Evolutionary conservation across 2,888 invertebrate genomes (phyloP).

Genomic region (Seladonia tumulorum): DNA sequence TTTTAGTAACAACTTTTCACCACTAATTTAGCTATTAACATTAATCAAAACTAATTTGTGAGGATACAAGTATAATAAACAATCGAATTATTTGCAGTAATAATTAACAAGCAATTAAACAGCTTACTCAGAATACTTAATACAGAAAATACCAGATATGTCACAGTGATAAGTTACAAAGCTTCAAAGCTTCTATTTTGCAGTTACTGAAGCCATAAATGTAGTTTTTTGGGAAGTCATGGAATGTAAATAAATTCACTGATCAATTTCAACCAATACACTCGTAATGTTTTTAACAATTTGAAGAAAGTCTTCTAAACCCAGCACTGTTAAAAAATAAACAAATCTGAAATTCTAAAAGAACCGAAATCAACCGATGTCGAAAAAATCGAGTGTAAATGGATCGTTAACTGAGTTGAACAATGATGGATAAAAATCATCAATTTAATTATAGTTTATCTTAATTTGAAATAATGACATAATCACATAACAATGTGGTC

Average conservation of each 20-base stretch:
- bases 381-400: background rate
- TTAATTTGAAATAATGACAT: background rate
- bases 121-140: background rate
- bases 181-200: background rate
- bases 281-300: background rate
- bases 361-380: background rate
- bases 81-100: background rate
- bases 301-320: background rate
- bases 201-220: background rate
- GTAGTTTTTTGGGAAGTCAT: background rate
- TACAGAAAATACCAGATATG: background rate
- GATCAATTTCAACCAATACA: background rate
- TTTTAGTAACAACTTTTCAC: background rate
- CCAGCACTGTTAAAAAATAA: slow-evolving; percentile 4
- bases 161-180: background rate
- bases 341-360: background rate
- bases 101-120: background rate
- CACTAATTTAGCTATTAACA: background rate
- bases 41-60: background rate
- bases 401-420: background rate
- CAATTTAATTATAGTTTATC: background rate
- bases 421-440: background rate
- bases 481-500: background rate
- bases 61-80: background rate
- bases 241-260: background rate